Conservation (phyloP, 2,113 vertebrate genomes). For the Sinocyclocheilus anophthalmus region DNA sequence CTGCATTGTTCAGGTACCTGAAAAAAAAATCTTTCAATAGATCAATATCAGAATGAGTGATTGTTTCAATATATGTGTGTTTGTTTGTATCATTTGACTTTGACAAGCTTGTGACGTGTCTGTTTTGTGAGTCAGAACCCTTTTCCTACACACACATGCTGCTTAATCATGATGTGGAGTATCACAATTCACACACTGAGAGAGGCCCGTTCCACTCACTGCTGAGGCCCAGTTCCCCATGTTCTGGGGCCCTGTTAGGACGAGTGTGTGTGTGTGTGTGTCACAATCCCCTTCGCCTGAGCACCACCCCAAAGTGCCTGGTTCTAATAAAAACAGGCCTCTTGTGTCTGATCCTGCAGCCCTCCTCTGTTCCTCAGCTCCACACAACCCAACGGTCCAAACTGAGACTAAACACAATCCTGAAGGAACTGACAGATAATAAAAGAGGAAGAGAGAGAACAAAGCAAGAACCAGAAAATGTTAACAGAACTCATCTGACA, state of each 20-base stretch:
- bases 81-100: neutral
- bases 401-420: constrained; percentile 52
- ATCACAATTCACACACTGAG: constrained; percentile 72
- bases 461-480: neutral
- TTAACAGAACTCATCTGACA: neutral
- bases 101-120: neutral
- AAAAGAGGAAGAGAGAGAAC: constrained; percentile 29
- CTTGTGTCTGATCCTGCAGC: constrained; percentile 45
- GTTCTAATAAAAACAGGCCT: constrained; percentile 77
- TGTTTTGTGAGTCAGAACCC: constrained; percentile 14
- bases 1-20: constrained; percentile 84
- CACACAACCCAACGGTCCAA: constrained; percentile 56
- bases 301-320: constrained; percentile 76
- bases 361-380: constrained; percentile 51
- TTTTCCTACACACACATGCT: neutral
- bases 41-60: neutral
- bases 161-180: constrained; percentile 52
- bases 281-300: constrained; percentile 57
- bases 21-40: neutral
- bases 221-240: constrained; percentile 38
- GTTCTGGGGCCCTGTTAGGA: neutral
- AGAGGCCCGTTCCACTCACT: constrained; percentile 66
- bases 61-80: neutral
- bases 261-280: neutral
- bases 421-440: constrained; percentile 40